These are phyloP conservation scores for Calyptommatus sinebrachiatus DNA, from an alignment of 2,113 vertebrate species.

Conservation along the genomic window DNA sequence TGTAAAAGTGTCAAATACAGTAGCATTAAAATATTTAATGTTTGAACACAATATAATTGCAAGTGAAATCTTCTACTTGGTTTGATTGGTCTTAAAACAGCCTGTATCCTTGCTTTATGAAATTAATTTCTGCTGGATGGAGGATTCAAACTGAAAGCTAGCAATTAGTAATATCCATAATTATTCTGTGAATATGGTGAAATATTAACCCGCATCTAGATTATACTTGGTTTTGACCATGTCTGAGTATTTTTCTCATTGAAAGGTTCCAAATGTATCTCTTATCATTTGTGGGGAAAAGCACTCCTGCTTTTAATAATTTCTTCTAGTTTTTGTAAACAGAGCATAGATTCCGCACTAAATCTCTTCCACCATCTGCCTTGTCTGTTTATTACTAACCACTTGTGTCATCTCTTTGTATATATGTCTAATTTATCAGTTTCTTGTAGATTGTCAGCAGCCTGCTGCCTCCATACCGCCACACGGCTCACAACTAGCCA, in stretches of 20 bases:
- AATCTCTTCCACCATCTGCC: constrained; percentile 68
- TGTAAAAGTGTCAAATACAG: background rate
- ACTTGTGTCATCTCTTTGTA: constrained; percentile 89
- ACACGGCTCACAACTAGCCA: constrained; percentile 93
- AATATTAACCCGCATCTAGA: background rate
- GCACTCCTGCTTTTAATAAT: constrained; percentile 6
- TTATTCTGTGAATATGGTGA: background rate
- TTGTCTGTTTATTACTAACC: constrained; percentile 53
- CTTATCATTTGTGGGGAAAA: constrained; percentile 11
- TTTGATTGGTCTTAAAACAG: background rate
- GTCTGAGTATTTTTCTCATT: background rate
- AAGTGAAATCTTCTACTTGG: background rate
- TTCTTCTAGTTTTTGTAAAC: constrained; percentile 54
- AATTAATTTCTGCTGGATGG: background rate
- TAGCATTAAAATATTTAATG: background rate
- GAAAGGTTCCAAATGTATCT: constrained; percentile 8
- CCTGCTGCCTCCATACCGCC: constrained; percentile 96
- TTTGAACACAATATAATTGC: background rate
- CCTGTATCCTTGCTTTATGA: background rate
- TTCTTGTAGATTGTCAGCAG: constrained; percentile 99
- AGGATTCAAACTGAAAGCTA: background rate
- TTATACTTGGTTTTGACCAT: too few relatives aligned
- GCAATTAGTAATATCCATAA: background rate
- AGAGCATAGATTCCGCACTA: constrained; percentile 71
- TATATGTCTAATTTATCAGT: constrained; percentile 99